Base-by-base conservation (phyloP, 2,888 invertebrate species). In the Cyrtodaria siliqua region DNA sequence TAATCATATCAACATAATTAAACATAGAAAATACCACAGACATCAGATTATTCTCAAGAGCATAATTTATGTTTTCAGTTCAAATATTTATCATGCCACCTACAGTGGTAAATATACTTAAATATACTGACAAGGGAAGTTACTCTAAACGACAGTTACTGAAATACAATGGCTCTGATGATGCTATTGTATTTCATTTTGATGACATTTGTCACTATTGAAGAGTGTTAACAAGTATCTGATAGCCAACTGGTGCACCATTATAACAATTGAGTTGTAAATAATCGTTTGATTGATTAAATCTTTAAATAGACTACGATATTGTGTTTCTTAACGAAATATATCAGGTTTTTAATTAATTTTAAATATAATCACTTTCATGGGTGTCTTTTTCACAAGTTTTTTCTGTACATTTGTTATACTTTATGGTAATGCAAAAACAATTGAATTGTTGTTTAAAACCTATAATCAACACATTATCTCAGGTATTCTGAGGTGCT, bases 41-140 rank as follows among this genome's bases (percentile, higher is more conserved):
- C 20, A 47, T 20, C n/a, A 4, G 47, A 18, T 47, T n/a, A 47
- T 47, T 63, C 23, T 33, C 56, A 49, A 63, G 63, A 53, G 26
- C 26, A 56, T 64, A 53, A 64, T 64, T 64, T 55, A 64, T 64
- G 26, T 57, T 57, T 55, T 57, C 18, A 57, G 18, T 44, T 59
- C 49, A 33, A 59, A 68, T 68, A 60, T 68, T 68, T 59, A 60
- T 44, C 16, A 52, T 68, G 42, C 68, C 68, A 68, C 68, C 68
- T 60, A 60, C 68, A 60, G 24, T 26, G 60, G 24, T 50, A 50
- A 50, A 50, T n/a, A n/a, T n/a, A n/a, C n/a, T n/a, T n/a, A n/a
- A n/a, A n/a, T n/a, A n/a, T 50, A 20, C 50, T 50, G 23, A 14
- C 50, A 62, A 62, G 53, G 62, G 62, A 61, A 18, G 27, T 62